A percentile compares a stretch with the other conserved stretches of the same genome.
Evolutionary conservation across 1,140 invertebrate species (phyloP).

Genomic region (Drosophila kikkawai): DNA sequence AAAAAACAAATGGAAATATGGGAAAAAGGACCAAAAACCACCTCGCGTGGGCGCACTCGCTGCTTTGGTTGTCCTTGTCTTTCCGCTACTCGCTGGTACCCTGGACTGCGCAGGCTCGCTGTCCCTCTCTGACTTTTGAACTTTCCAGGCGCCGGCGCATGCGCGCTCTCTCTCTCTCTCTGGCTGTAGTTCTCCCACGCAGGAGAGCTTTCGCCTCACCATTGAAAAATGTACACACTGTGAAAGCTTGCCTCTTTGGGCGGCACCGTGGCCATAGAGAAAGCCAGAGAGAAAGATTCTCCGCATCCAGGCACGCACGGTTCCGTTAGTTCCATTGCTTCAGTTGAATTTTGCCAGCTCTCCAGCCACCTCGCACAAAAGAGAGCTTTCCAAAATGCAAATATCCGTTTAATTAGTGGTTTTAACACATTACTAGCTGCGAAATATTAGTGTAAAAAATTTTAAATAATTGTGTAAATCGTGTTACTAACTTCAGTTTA

Average conservation of each 20-base stretch:
- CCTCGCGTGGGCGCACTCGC: slow-evolving; percentile 55
- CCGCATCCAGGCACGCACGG: slow-evolving; percentile 40
- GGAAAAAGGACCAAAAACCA: slow-evolving; percentile 26
- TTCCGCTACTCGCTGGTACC: slow-evolving; percentile 46
- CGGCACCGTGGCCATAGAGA: slow-evolving; percentile 58
- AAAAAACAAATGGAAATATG: slow-evolving; percentile 17
- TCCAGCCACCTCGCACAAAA: slow-evolving; percentile 46
- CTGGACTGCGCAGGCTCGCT: slow-evolving; percentile 37
- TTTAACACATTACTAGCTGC: slow-evolving; percentile 19
- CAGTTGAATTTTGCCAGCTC: slow-evolving; percentile 47
- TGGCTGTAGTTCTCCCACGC: not conserved
- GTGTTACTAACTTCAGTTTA: slow-evolving; percentile 7
- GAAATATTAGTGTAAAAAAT: slow-evolving; percentile 26
- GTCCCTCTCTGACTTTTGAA: slow-evolving; percentile 19
- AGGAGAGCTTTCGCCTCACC: slow-evolving; percentile 50
- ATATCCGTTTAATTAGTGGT: slow-evolving; percentile 35
- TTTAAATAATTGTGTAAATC: slow-evolving; percentile 8
- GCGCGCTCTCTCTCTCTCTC: slow-evolving; percentile 7
- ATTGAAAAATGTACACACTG: slow-evolving; percentile 68
- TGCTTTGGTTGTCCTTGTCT: slow-evolving; percentile 63
- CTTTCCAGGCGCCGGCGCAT: slow-evolving; percentile 38
- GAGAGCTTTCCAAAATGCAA: slow-evolving; percentile 33
- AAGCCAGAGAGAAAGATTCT: slow-evolving; percentile 1
- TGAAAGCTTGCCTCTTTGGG: slow-evolving; percentile 55
- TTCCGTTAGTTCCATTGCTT: slow-evolving; percentile 34